These are phyloP conservation scores for Zaprionus lachaisei DNA, from an alignment of 1,140 invertebrate genomes.

Conservation along the genomic window DNA sequence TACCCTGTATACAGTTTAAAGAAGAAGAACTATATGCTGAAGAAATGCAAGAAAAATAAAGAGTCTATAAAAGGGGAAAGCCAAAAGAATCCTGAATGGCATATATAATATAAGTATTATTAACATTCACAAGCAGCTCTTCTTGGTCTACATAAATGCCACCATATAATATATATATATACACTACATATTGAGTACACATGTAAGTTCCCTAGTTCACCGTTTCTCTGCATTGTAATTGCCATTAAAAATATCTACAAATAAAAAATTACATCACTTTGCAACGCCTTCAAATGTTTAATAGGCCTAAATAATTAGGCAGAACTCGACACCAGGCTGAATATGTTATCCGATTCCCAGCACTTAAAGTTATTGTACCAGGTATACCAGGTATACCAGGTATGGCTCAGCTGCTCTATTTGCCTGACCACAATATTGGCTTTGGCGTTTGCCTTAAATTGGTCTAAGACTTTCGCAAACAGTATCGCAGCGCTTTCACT, in stretches of 20 bases:
- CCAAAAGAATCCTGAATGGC: too few species aligned
- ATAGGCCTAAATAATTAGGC: too few species aligned
- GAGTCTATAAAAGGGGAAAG: too few species aligned
- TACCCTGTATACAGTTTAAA: background rate
- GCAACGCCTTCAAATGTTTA: too few species aligned
- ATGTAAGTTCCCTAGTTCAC: too few species aligned
- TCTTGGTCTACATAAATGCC: background rate
- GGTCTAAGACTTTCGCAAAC: constrained; percentile 35
- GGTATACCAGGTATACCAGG: background rate
- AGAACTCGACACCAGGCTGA: too few species aligned
- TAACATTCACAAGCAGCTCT: background rate
- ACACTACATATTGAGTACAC: background rate
- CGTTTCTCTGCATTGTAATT: too few species aligned
- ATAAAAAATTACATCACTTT: too few species aligned
- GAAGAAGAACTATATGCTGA: too few species aligned
- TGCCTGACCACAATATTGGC: constrained; percentile 20
- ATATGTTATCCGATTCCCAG: background rate
- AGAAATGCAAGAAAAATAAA: too few species aligned
- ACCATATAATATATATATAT: background rate
- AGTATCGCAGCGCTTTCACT: constrained; percentile 41
- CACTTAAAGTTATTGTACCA: background rate
- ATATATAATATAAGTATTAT: too few species aligned
- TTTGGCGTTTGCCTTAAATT: constrained; percentile 8
- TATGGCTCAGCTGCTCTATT: background rate
- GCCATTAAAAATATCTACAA: too few species aligned